Evolutionary conservation across 2,888 invertebrate genomes (phyloP).

Genomic region (Nomada goodeniana): DNA sequence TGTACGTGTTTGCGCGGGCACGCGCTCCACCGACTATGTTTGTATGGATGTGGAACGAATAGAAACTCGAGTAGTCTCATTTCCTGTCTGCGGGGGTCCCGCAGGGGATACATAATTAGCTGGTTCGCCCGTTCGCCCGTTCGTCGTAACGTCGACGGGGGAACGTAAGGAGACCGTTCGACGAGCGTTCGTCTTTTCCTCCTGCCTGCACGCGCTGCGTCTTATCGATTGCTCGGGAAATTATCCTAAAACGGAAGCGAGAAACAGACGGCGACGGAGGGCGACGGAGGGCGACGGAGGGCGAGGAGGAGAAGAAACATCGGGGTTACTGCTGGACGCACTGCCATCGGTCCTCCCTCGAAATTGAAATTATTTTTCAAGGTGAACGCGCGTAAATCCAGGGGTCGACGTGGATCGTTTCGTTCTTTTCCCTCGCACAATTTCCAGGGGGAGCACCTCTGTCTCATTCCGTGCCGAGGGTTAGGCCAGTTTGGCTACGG

Average conservation of each 20-base stretch:
- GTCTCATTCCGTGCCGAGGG: no score
- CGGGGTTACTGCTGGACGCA: background rate
- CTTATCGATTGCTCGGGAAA: conserved; percentile 62
- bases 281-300: background rate
- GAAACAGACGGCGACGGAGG: background rate
- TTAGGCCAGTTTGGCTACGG: background rate
- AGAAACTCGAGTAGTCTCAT: conserved; percentile 82
- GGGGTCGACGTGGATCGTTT: background rate
- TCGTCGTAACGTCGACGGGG: conserved; percentile 59
- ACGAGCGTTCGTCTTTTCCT: conserved; percentile 60
- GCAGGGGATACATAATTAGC: conserved; percentile 83
- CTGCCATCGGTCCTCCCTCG: conserved; percentile 1
- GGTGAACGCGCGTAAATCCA: conserved; percentile 3
- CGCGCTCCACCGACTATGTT: background rate
- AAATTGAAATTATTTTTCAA: conserved; percentile 39
- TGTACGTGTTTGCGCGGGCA: conserved; percentile 47
- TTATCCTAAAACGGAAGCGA: conserved; percentile 38
- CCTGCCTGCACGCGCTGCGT: conserved; percentile 32
- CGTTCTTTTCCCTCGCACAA: conserved; percentile 29
- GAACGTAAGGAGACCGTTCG: conserved; percentile 48
- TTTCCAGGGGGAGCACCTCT: conserved; percentile 6
- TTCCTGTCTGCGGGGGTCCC: conserved; percentile 83
- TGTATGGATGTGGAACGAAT: conserved; percentile 61
- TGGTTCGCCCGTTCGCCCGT: conserved; percentile 79
- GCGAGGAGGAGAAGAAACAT: no score